Base-by-base conservation (phyloP, 2,888 invertebrate genomes). In the Drosophila cyrtoloma region DNA sequence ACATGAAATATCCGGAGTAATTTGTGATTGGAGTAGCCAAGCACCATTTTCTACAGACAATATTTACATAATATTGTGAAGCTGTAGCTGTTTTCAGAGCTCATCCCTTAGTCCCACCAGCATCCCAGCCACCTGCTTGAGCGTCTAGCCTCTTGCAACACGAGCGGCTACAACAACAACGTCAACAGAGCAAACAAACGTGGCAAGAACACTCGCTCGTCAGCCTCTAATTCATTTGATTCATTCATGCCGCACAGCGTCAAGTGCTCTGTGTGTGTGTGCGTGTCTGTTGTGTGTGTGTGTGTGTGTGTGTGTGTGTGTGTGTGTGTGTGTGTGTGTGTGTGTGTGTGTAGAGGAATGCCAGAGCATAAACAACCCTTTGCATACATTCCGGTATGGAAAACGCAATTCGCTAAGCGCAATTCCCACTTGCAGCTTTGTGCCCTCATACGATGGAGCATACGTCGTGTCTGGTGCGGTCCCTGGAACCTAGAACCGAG, bases 31-130 rank as follows among this genome's bases (percentile, higher is more conserved):
- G 22, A 16, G 16, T 16, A 47, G 16, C 47, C 14, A 47, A 47
- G 26, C 47, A 47, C 47, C 26, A 26, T 47, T 26, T 47, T 47
- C 9, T 47, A 68, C 68, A 71, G 75, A 78, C 87, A 86, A 86
- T 84, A 84, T 84, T 84, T 84, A 84, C 84, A 89, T 84, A 71
- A 86, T 89, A 87, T 89, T 84, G 89, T 33, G 55, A 51, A 30
- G 57, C 55, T 37, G 33, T 22, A 22, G 47, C 22, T 44, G 14
- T 14, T 4, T 30, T 28, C 58, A 53, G 28, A 51, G 22, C 56
- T 35, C 47, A 47, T 22, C 47, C 47, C 47, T 47, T 47, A 22
- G 47, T 22, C 1, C 26, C 26, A 16, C 16, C 47, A 16, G 26
- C 26, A 26, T 26, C 47, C 47, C 16, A 47, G 26, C 26, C 35